Percentiles rank a stretch among this genome's conserved stretches.
These are phyloP conservation scores for Molossus alvarezi DNA, from an alignment of 2,797 vertebrate genomes.

Conservation along the genomic window DNA sequence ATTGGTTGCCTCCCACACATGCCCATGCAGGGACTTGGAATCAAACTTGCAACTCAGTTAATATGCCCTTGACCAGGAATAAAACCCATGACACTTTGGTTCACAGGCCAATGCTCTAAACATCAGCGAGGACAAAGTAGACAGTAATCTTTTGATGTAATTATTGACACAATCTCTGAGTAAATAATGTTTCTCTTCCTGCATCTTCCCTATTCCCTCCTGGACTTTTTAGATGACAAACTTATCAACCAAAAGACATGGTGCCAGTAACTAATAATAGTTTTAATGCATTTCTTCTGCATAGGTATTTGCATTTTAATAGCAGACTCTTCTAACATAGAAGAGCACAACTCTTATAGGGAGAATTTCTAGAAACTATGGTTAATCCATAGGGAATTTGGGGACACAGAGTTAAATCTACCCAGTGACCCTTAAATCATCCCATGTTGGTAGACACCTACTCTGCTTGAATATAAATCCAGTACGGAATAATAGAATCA, in stretches of 20 bases:
- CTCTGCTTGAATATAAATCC: constrained; percentile 29
- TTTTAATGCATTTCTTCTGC: constrained; percentile 59
- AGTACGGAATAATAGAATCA: background rate
- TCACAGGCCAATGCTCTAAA: too few species aligned
- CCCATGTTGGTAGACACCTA: background rate
- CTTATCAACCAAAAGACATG: constrained; percentile 66
- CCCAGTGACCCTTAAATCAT: background rate
- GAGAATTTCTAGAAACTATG: constrained; percentile 19
- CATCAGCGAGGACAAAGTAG: too few species aligned
- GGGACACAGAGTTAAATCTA: background rate
- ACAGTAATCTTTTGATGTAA: background rate
- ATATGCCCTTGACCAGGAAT: too few species aligned
- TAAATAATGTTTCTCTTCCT: constrained; percentile 67
- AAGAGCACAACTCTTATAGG: constrained; percentile 26
- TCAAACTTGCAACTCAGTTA: too few species aligned
- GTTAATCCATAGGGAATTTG: background rate
- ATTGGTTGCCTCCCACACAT: too few species aligned
- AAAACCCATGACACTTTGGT: too few species aligned
- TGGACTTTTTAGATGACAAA: constrained; percentile 70
- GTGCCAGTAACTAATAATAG: constrained; percentile 71
- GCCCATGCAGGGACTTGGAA: too few species aligned
- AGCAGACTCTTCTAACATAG: background rate
- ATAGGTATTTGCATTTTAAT: constrained; percentile 68
- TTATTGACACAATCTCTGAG: constrained; percentile 59
- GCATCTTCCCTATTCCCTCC: background rate